Conservation (phyloP, 1,140 invertebrate species). For the Ptiloglossa arizonensis region DNA sequence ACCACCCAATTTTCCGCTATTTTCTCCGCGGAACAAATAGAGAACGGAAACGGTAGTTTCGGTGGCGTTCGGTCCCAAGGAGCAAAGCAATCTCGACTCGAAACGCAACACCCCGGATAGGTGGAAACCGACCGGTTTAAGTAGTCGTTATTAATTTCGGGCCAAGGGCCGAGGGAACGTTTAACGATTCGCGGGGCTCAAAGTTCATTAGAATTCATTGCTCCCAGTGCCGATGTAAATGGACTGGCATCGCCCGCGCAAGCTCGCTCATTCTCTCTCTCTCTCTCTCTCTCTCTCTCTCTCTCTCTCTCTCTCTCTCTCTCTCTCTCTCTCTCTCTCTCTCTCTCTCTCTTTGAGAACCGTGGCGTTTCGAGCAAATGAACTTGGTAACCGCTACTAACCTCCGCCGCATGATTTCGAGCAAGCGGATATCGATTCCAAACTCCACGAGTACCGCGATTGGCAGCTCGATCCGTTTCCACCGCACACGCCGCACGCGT, state of each 20-base stretch:
- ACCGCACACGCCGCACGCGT: constrained; percentile 94
- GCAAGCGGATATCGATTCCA: constrained; percentile 90
- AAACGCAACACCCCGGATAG: neutral
- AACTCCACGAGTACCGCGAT: constrained; percentile 91
- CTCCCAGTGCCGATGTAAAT: constrained; percentile 39
- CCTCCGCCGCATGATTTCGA: constrained; percentile 96
- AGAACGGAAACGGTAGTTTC: neutral
- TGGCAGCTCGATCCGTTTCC: constrained; percentile 93
- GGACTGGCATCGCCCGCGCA: neutral
- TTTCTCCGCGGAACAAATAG: neutral
- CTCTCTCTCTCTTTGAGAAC: too few relatives aligned
- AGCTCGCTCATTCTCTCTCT: too few relatives aligned
- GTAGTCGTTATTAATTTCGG: constrained; percentile 43
- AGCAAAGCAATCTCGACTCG: neutral
- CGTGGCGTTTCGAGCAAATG: constrained; percentile 38
- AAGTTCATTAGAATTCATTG: constrained; percentile 53
- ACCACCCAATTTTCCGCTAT: neutral
- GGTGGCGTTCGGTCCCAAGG: neutral
- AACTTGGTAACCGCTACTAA: constrained; percentile 80
- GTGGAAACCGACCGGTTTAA: neutral
- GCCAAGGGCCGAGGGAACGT: neutral
- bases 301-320: too few relatives aligned
- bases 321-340: too few relatives aligned
- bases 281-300: too few relatives aligned
- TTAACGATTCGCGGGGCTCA: constrained; percentile 28